Percentiles rank a stretch among this genome's conserved stretches.
Conservation (phyloP, 2,113 vertebrate species). For the Phodopus roborovskii region DNA sequence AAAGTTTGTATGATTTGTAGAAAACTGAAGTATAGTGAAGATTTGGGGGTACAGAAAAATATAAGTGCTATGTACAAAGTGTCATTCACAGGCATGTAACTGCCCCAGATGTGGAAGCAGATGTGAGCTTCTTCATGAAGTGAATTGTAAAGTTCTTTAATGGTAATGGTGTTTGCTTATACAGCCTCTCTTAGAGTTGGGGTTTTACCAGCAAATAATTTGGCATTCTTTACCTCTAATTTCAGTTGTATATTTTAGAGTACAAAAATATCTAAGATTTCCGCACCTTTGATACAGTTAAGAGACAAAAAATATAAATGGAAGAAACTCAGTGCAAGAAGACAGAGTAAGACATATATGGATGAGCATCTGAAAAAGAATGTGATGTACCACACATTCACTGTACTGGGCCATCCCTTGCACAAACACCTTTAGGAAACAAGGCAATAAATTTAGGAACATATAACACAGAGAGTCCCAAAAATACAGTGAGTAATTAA, state of each 20-base stretch:
- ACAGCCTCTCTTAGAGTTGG: neutral
- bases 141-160: neutral
- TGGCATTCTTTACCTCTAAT: neutral
- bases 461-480: neutral
- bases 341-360: too few relatives aligned
- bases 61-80: neutral
- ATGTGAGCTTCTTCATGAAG: accelerated
- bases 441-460: neutral
- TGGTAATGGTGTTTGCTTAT: neutral
- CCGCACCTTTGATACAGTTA: neutral
- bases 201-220: neutral
- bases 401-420: neutral
- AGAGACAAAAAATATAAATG: neutral
- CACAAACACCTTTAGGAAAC: neutral
- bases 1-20: neutral
- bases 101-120: neutral
- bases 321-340: neutral
- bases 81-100: neutral
- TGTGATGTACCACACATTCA: neutral
- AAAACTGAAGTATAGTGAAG: neutral
- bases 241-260: neutral
- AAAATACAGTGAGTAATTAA: neutral
- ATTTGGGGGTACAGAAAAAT: neutral
- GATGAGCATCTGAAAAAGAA: neutral
- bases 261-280: neutral